Base-by-base conservation (phyloP, 2,797 vertebrate genomes). In the Smutsia gigantea region DNA sequence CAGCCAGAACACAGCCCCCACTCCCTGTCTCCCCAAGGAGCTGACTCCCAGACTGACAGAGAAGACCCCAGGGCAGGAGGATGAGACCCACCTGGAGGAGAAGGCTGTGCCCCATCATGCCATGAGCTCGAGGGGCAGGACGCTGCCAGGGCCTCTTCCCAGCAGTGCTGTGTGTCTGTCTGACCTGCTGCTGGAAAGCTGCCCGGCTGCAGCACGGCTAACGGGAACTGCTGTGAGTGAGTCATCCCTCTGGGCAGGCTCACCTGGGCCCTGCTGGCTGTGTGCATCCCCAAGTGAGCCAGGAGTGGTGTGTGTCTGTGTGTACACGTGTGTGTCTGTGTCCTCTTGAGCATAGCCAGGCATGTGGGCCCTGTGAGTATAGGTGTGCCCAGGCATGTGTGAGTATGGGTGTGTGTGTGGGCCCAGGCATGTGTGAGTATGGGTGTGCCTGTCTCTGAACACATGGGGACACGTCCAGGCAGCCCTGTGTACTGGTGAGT, bases 131-230 rank as follows among this genome's bases (percentile, higher is more conserved):
- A 17, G 55, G 10, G 42, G 34, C 4, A 7, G 66, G 42, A 81
- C 82, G 72, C 77, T 49, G 90, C 81, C 57, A 75, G 63, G 75
- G 90, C 85, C 61, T 66, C 83, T 97, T 96, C 94, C 93, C 18
- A 10, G 93, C 94, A 97, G 46, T 37, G 91, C n/a, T n/a, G 64
- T 0, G n/a, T 2, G 14, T 46, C 86, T 2, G 14, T 46, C 86
- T 46, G 95, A 64, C 84, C 85, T 7, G 42, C 74, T 2, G 17
- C 69, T 97, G 97, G 97, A 93, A 31, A 82, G 31, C 46, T 57
- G 97, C 97, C 97, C 13, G 4, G 66, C 68, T 95, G 97, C 95
- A 42, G 96, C 57, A 51, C 1, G 0, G 34, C 68, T 94, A 42
- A 59, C 86, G 82, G 95, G 97, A 97, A 97, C 46, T 23, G 37